Percentiles rank a stretch among this genome's conserved stretches.
These are phyloP conservation scores for Ptilorrhoa leucosticta DNA, from an alignment of 2,113 vertebrate genomes.

Conservation along the genomic window DNA sequence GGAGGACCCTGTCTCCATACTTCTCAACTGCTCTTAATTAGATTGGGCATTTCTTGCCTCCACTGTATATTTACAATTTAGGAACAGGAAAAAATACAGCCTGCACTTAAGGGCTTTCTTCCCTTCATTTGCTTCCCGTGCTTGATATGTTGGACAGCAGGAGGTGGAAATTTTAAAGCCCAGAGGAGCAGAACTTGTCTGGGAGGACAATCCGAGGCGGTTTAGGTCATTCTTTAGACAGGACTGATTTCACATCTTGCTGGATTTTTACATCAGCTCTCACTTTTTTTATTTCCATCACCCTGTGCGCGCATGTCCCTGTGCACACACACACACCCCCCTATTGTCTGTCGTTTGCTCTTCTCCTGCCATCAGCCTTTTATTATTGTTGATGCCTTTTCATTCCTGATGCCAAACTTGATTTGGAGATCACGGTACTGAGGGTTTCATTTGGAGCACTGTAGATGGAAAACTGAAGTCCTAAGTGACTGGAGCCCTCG, in stretches of 20 bases:
- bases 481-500: constrained; percentile 78
- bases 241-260: background rate
- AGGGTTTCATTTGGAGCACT: constrained; percentile 66
- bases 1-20: constrained; percentile 65
- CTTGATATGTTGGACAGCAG: constrained; percentile 30
- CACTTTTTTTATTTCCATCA: background rate
- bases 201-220: background rate
- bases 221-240: background rate
- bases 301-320: background rate
- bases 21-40: constrained; percentile 68
- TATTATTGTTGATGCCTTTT: constrained; percentile 79
- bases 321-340: background rate
- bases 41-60: constrained; percentile 66
- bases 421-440: constrained; percentile 69
- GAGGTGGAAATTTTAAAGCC: constrained; percentile 39
- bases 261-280: constrained; percentile 24
- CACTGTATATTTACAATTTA: constrained; percentile 67
- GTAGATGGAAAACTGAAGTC: constrained; percentile 72
- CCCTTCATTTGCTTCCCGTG: background rate
- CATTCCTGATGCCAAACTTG: constrained; percentile 78
- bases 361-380: constrained; percentile 59
- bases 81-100: constrained; percentile 53
- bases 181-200: constrained; percentile 18
- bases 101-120: constrained; percentile 40
- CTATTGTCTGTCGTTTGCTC: constrained; percentile 29